Base-by-base conservation (phyloP, 2,888 invertebrate species). In the Hoplodrina blanda region DNA sequence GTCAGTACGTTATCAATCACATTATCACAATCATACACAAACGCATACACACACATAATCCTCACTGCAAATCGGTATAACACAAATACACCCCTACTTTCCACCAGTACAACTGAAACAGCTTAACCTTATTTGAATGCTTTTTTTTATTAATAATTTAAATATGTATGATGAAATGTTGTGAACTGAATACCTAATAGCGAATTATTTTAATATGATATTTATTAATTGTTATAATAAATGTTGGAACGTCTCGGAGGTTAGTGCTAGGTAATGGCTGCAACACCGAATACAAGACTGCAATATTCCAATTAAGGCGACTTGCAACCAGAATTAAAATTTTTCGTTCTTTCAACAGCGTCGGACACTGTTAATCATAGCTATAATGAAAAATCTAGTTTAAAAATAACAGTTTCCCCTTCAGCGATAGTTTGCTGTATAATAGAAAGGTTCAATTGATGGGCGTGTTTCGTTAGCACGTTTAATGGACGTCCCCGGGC, bases 401-500 rank as follows among this genome's bases (percentile, higher is more conserved):
- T 62, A 60, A 66, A 72, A 73, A 57, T 62, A 57, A 20, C 0
- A 67, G 60, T 65, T 64, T 64, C 62, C 63, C 13, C 11, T 17
- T 55, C 44, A 59, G n/a, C 73, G 70, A 62, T 66, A 64, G 71
- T 69, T 67, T 57, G 52, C 66, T 50, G 49, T 63, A 60, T 71
- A 83, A 84, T 82, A 60, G 61, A 82, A 80, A 62, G 75, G 57
- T 77, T 54, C 69, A 73, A 80, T 81, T 73, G 62, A 76, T 72
- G 71, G 66, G 69, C 59, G 74, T 53, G 68, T 63, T 82, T 84
- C 79, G 84, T 84, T 85, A 84, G 78, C 69, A 56, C 76, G 57
- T 64, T 77, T 84, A 83, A 82, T 85, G 77, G 77, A 76, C 57
- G 70, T 71, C 70, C 63, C 75, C 69, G 54, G 73, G 72, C 62